Percentiles rank a stretch among this genome's conserved stretches.
phyloP scores from a whole-genome alignment of 2,113 vertebrate genomes.

The Clinocottus analis region DNA sequence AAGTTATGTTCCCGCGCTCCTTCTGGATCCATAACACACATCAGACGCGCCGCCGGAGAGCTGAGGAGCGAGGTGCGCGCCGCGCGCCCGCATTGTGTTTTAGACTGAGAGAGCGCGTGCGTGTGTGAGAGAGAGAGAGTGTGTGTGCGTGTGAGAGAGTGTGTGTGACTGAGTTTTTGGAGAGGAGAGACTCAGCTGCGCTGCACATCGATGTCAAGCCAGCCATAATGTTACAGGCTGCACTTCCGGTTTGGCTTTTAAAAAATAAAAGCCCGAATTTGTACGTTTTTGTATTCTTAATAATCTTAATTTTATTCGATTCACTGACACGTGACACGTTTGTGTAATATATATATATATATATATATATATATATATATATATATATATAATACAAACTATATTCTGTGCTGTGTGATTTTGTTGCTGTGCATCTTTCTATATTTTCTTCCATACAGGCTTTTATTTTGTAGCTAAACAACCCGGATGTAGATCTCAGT shows the following conservation, averaged over 20 bases:
- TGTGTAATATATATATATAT: no score
- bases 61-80: constrained; percentile 65
- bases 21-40: constrained; percentile 29
- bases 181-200: constrained; percentile 53
- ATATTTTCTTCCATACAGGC: neutral
- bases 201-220: neutral
- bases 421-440: no score
- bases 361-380: no score
- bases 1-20: constrained; percentile 56
- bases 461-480: constrained; percentile 48
- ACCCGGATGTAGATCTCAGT: neutral
- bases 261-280: constrained; percentile 29
- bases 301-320: neutral
- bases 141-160: no score
- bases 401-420: no score
- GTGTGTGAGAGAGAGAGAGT: no score
- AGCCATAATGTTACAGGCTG: neutral
- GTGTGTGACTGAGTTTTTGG: no score
- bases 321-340: neutral
- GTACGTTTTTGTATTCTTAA: no score
- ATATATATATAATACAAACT: no score
- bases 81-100: constrained; percentile 72
- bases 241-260: constrained; percentile 43
- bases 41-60: constrained; percentile 50
- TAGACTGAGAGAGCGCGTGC: constrained; percentile 40